These are phyloP conservation scores for Paralichthys olivaceus DNA, from an alignment of 2,113 vertebrate genomes.

Conservation along the genomic window DNA sequence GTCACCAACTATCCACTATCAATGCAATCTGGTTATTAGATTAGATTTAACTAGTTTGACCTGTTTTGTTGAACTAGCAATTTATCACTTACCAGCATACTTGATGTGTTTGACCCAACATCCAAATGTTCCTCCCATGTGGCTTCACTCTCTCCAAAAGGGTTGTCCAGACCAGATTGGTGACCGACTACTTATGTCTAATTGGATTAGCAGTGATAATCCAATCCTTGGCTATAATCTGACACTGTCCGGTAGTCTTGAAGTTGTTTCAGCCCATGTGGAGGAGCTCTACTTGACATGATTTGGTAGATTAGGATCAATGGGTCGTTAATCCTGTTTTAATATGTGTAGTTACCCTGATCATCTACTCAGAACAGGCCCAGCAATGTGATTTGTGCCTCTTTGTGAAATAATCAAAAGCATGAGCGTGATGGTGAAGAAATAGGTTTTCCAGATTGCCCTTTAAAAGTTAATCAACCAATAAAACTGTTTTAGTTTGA, in stretches of 20 bases:
- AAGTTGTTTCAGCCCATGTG: slow-evolving; percentile 29
- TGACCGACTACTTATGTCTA: slow-evolving; percentile 49
- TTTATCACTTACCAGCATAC: background rate
- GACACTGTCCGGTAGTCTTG: slow-evolving; percentile 29
- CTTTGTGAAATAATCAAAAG: too few relatives aligned
- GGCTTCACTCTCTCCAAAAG: slow-evolving; percentile 24
- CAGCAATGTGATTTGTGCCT: background rate
- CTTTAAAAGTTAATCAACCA: too few relatives aligned
- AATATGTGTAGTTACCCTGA: slow-evolving; percentile 39
- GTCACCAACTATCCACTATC: background rate
- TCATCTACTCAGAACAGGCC: background rate
- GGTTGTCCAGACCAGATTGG: slow-evolving; percentile 35
- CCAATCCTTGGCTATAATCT: slow-evolving; percentile 68
- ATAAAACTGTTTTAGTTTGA: too few relatives aligned
- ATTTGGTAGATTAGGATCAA: slow-evolving; percentile 62
- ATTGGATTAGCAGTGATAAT: slow-evolving; percentile 74
- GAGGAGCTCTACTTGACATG: slow-evolving; percentile 54
- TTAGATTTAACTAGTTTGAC: too few relatives aligned
- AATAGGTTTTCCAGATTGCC: too few relatives aligned
- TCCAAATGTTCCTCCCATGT: background rate
- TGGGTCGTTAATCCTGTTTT: slow-evolving; percentile 49
- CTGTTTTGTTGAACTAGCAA: too few relatives aligned
- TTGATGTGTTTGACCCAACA: background rate
- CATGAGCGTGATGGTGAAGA: too few relatives aligned
- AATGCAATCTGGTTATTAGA: background rate